Conservation (phyloP, 2,113 vertebrate species). For the Ammodytes dubius region DNA sequence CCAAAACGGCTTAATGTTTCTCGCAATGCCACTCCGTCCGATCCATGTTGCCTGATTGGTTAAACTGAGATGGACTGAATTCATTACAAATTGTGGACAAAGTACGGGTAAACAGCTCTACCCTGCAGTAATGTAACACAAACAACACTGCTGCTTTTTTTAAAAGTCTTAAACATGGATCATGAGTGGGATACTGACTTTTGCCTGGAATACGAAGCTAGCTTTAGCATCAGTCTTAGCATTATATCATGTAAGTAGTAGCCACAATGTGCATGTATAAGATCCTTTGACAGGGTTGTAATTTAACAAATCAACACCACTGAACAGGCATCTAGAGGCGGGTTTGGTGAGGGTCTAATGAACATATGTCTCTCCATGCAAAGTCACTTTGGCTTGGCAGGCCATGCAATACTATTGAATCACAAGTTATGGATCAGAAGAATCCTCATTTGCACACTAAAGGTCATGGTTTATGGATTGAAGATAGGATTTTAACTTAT, state of each 20-base stretch:
- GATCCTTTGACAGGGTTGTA: background rate
- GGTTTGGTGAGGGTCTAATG: background rate
- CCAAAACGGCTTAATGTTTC: background rate
- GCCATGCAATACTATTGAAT: background rate
- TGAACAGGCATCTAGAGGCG: background rate
- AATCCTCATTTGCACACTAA: slow-evolving; percentile 36
- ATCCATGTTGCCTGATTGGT: no score
- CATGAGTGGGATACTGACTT: background rate
- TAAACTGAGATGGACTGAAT: no score
- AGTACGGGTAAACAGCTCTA: no score
- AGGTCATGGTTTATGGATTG: slow-evolving; percentile 15
- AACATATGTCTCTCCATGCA: background rate
- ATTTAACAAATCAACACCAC: background rate
- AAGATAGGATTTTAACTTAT: slow-evolving; percentile 47
- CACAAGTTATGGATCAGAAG: slow-evolving; percentile 4
- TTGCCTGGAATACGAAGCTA: background rate
- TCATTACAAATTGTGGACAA: no score
- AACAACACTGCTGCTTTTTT: no score
- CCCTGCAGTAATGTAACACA: no score
- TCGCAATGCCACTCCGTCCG: background rate
- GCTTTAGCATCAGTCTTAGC: background rate
- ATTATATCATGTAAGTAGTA: background rate
- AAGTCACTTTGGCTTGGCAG: background rate
- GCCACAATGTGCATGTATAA: background rate
- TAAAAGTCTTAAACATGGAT: no score